These are phyloP conservation scores for Trypoxylon attenuatum DNA, from an alignment of 2,888 invertebrate genomes.

Conservation along the genomic window DNA sequence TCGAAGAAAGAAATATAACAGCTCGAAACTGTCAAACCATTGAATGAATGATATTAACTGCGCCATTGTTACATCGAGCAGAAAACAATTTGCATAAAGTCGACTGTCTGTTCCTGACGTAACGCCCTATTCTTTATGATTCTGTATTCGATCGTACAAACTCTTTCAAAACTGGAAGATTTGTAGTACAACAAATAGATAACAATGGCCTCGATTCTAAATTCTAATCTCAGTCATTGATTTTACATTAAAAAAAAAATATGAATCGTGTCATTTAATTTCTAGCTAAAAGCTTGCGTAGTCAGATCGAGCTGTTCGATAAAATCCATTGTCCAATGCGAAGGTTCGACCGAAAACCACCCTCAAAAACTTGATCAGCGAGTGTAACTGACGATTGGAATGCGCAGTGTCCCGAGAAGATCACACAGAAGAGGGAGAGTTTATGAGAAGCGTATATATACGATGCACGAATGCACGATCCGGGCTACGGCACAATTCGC, in stretches of 20 bases:
- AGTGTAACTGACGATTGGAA: conserved; percentile 10
- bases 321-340: not conserved
- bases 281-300: not conserved
- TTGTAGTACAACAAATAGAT: too few species aligned
- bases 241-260: not conserved
- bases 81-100: conserved; percentile 10
- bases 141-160: too few species aligned
- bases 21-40: too few species aligned
- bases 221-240: too few species aligned
- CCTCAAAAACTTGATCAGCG: conserved; percentile 11
- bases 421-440: conserved; percentile 17
- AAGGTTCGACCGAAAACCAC: not conserved
- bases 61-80: conserved; percentile 19
- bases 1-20: not conserved
- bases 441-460: conserved; percentile 21
- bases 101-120: too few species aligned
- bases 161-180: too few species aligned
- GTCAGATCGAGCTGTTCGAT: not conserved
- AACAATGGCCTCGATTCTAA: too few species aligned
- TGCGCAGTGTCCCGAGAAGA: conserved; percentile 9
- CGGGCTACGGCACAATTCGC: conserved; percentile 61
- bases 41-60: too few species aligned
- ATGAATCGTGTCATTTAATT: not conserved
- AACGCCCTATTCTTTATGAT: too few species aligned
- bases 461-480: conserved; percentile 24